Conservation (phyloP, 2,797 vertebrate genomes). For the Eidolon dupreanum region DNA sequence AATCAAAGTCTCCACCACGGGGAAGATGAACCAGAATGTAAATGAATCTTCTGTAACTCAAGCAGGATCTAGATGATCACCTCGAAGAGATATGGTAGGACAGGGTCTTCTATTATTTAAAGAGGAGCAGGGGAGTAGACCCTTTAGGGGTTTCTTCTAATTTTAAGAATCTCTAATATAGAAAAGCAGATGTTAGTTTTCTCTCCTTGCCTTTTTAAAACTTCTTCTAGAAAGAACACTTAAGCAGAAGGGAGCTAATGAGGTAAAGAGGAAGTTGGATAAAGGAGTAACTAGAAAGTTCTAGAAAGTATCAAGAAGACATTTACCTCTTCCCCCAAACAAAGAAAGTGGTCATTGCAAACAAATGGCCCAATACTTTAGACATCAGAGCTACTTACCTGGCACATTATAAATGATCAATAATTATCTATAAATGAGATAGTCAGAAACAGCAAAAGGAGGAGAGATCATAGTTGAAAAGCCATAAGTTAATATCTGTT, state of each 20-base stretch:
- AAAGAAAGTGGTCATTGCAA: background rate
- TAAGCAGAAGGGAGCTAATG: background rate
- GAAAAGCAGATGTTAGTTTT: background rate
- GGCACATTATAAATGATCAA: background rate
- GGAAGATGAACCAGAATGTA: background rate
- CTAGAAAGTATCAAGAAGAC: background rate
- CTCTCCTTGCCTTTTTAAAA: background rate
- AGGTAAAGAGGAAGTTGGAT: background rate
- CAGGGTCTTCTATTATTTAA: background rate
- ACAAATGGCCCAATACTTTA: background rate
- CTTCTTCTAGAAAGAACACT: background rate
- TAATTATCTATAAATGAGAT: background rate
- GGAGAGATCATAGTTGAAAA: background rate
- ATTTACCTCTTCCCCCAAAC: background rate
- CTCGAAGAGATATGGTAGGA: background rate
- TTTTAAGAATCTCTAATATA: background rate
- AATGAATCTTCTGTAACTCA: background rate
- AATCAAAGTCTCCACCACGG: background rate
- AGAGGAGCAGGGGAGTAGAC: background rate
- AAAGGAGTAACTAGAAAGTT: background rate
- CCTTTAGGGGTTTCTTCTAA: background rate
- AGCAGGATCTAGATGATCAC: background rate
- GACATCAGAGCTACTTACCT: background rate
- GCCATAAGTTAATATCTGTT: background rate
- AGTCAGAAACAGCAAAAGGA: background rate